Base-by-base conservation (phyloP, 2,797 vertebrate genomes). In the Hypotaenidia okinawae region DNA sequence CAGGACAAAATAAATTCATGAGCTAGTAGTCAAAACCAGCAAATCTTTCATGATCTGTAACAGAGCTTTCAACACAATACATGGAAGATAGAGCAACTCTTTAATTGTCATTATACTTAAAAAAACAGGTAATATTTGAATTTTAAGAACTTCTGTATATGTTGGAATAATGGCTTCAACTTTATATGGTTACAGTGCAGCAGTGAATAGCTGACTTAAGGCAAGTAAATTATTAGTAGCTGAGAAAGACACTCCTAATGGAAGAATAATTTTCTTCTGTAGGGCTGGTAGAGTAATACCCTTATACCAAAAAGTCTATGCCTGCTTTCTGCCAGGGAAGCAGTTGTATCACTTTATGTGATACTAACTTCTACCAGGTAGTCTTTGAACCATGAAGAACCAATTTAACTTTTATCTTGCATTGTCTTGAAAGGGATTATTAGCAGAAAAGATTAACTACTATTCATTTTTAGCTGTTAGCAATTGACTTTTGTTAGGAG, bases 321-420 rank as follows among this genome's bases (percentile, higher is more conserved):
- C 18, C 30, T 12, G 14, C 14, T 74, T 93, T 61, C 64, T 92
- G 47, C 54, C 43, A 58, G 37, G 21, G 91, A 80, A 41, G 24
- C 54, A 9, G 9, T 74, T 87, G 23, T 69, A 83, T 57, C 28
- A 37, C 11, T 92, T 77, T 35, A 61, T 59, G 37, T 76, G 64
- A 11, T 61, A 87, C 69, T 87, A 90, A 70, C n/a, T 79, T 72
- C 78, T 87, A 43, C 43, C 43, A 87, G 13, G 17, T 92, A 41
- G 23, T 45, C 68, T 76, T 69, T 94, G 78, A 94, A 78, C 45
- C 62, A 45, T 52, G 63, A 88, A 94, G 79, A 89, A 62, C 61
- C 66, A 88, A 89, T 83, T 87, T 18, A 85, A 83, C 24, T 75
- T 92, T 80, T 75, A 19, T 87, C 58, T 78, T 62, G 5, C 30